Evolutionary conservation across 2,888 invertebrate species (phyloP).

Genomic region (Teleiodes luculella): DNA sequence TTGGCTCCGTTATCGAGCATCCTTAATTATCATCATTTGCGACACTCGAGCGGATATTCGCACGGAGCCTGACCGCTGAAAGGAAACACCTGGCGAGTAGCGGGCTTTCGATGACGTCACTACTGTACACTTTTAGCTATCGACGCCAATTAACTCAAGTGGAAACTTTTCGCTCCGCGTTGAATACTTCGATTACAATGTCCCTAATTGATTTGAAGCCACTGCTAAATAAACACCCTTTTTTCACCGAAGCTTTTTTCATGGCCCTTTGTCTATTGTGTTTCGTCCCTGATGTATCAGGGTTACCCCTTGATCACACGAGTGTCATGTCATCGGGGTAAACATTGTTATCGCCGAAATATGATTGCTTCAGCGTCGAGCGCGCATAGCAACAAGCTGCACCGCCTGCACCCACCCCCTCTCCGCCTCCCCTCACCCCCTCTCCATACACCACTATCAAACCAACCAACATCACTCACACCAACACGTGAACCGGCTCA

Average conservation of each 20-base stretch:
- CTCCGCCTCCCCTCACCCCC: background rate
- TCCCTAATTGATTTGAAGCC: background rate
- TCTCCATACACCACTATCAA: background rate
- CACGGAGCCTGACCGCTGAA: background rate
- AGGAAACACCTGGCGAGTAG: slow-evolving; percentile 6
- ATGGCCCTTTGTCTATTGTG: background rate
- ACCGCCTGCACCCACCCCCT: background rate
- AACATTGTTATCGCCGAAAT: slow-evolving; percentile 6
- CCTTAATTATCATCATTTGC: background rate
- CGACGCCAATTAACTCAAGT: background rate
- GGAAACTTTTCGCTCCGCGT: background rate
- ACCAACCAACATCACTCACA: background rate
- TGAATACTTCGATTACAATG: background rate
- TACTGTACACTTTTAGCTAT: background rate
- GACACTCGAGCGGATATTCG: background rate
- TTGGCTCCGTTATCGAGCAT: background rate
- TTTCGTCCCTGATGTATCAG: background rate
- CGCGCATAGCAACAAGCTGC: slow-evolving; percentile 9
- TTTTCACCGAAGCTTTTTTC: background rate
- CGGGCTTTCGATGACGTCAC: background rate
- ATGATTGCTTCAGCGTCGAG: slow-evolving; percentile 6
- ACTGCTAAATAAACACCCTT: background rate
- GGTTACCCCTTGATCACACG: slow-evolving; percentile 1
- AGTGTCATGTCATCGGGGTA: slow-evolving; percentile 1
- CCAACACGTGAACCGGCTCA: background rate